Conservation (phyloP, 2,113 vertebrate genomes). For the Oxyura jamaicensis region DNA sequence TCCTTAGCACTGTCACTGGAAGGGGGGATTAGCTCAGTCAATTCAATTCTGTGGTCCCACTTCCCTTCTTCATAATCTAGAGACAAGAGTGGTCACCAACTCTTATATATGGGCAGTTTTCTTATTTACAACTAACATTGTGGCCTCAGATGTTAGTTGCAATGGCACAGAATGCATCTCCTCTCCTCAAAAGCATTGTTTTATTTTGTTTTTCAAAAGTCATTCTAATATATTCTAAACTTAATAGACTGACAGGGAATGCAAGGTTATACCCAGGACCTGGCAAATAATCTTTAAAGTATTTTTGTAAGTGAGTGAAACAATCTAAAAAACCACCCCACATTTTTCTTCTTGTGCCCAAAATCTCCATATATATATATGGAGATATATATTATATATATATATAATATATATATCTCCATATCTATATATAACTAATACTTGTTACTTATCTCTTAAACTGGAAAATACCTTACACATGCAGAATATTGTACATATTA, state of each 20-base stretch:
- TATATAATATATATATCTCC: too few relatives aligned
- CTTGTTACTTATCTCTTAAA: not conserved
- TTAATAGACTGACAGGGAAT: not conserved
- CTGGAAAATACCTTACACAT: not conserved
- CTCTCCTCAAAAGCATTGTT: not conserved
- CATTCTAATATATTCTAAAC: not conserved
- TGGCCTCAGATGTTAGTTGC: not conserved
- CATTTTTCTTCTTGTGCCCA: not conserved
- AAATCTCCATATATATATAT: not conserved
- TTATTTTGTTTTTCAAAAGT: not conserved
- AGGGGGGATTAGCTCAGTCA: not conserved
- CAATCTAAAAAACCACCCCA: not conserved
- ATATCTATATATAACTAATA: not conserved
- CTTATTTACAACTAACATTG: not conserved
- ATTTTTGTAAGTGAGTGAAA: not conserved
- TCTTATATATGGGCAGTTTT: not conserved
- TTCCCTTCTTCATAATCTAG: not conserved
- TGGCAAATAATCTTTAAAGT: not conserved
- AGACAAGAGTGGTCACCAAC: not conserved
- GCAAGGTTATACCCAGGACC: not conserved
- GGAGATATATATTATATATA: too few relatives aligned
- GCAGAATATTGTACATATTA: not conserved
- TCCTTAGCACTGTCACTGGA: not conserved
- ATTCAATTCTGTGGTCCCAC: not conserved
- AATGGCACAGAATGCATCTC: not conserved